Base-by-base conservation (phyloP, 2,113 vertebrate genomes). In the Neolamprologus sp. region DNA sequence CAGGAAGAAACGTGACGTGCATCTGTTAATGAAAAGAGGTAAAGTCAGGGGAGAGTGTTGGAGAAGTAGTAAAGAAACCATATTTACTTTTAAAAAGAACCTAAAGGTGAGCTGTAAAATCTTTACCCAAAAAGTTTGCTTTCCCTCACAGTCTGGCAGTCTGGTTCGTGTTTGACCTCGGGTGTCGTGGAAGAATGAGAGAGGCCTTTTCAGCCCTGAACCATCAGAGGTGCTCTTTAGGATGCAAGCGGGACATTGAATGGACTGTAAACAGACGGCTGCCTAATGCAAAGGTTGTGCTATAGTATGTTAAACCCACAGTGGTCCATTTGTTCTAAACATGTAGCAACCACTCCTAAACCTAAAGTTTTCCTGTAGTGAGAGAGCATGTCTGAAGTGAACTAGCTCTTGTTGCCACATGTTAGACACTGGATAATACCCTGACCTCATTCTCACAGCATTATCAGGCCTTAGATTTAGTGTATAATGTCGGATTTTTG, bases 21-120 rank as follows among this genome's bases (percentile, higher is more conserved):
- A 91, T 91, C 71, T 88, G 63, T 83, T 89, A 71, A 82, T 80
- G 37, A 51, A 54, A 86, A 78, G 26, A 78, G 73, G 26, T 51
- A 65, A 80, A 84, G 19, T 26, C 16, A 82, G 19, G 33, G 21
- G 14, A 86, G 84, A 42, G 28, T 26, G 60, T 54, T 28, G 71
- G 21, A 86, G 26, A 68, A 19, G 35, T 60, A 54, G 23, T 54
- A 33, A 54, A 42, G 55, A 63, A 49, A 21, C 23, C 31, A 71
- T 49, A 21, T 65, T 84, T 68, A n/a, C 17, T 54, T 60, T 53
- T 81, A 19, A 45, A 14, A 7, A 13, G 11, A 11, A 65, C n/a
- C 58, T 23, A 75, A 51, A 63, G 7, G 17, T 19, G n/a, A 28
- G 40, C 33, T 35, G 16, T 78, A 58, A 53, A 88, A 17, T 81